Evolutionary conservation across 92 coral and sea anemone genomes (phyloP).

Genomic region (Pocillopora grandis): DNA sequence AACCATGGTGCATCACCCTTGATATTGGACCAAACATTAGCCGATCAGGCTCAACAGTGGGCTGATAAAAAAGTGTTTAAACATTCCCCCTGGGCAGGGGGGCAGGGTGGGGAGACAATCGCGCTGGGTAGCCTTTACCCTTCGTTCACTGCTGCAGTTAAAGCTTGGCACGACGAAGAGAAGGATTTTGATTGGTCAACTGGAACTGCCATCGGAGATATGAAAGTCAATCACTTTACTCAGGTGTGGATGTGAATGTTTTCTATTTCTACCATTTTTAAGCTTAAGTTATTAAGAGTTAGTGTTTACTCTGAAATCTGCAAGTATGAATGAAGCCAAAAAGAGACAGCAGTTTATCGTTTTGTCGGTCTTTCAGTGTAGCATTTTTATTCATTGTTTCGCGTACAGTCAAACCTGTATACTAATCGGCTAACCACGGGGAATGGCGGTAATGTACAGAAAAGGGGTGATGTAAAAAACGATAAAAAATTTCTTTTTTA

Average conservation of each 20-base stretch:
- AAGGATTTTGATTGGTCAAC: constrained; percentile 81
- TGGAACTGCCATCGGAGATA: constrained; percentile 47
- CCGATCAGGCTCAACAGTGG: constrained; percentile 86
- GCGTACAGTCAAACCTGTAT: too few relatives aligned
- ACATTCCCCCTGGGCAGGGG: constrained; percentile 88
- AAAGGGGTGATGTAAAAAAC: too few relatives aligned
- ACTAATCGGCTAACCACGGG: too few relatives aligned
- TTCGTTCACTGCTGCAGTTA: constrained; percentile 86
- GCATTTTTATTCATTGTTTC: too few relatives aligned
- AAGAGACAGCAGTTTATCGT: too few relatives aligned
- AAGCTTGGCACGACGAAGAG: constrained; percentile 95
- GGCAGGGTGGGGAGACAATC: constrained; percentile 84
- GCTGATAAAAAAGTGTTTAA: constrained; percentile 75
- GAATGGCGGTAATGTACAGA: too few relatives aligned
- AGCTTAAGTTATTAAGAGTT: background rate
- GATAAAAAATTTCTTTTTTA: too few relatives aligned
- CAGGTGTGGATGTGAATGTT: constrained; percentile 47
- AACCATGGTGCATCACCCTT: constrained; percentile 80
- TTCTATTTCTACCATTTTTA: background rate
- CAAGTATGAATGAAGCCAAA: too few relatives aligned
- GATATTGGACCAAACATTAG: constrained; percentile 65
- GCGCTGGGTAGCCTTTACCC: constrained; percentile 86
- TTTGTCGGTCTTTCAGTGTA: too few relatives aligned
- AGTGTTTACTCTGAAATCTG: too few relatives aligned
- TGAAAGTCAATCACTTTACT: constrained; percentile 71